Evolutionary conservation across 1,140 invertebrate species (phyloP), one percentile per base, ranked within the genome.

Genomic region (Diorhabda elongata): DNA sequence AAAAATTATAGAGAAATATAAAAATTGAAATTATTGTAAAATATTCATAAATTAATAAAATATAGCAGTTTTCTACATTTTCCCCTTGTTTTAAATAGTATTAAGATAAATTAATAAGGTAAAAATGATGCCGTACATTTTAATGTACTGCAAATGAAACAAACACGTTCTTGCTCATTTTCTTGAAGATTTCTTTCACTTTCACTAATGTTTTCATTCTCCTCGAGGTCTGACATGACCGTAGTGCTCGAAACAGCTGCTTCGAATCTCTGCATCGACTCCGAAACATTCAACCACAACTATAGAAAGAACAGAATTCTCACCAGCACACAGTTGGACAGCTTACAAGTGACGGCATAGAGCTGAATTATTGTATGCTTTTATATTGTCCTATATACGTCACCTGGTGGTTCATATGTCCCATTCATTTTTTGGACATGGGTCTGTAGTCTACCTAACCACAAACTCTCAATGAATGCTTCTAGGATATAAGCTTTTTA

Each of bases 1-100:
- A n/a, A 26, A 26, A 63, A 47, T 63, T 63, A 63, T 63, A 63
- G n/a, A 64, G 63, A 64, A 64, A 64, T 57, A 9, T 26, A 64
- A 57, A 60, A 64, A 64, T 45, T 52, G 44, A 64, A 52, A 52
- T 64, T 64, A 64, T 64, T 64, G 3, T 56, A 57, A 47, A 44
- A 64, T 41, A 44, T 64, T 64, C n/a, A 47, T 64, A 64, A 2
- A 64, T 64, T 64, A n/a, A 60, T 60, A 2, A 60, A 60, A 60
- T 60, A 60, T 11, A 42, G 58, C 58, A 60, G 58, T 60, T 57
- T 57, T 57, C 56, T 57, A 57, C 7, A 8, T 57, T 47, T 63
- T 42, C 44, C 44, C 5, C 44, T 63, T 63, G 61, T 63, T 63
- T 63, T 63, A 63, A 63, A 57, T 57, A 57, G 56, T 57, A 57